A percentile compares a stretch with the other conserved stretches of the same genome.
phyloP scores from a whole-genome alignment of 2,113 vertebrate genomes.

The Periophthalmus modestus region DNA sequence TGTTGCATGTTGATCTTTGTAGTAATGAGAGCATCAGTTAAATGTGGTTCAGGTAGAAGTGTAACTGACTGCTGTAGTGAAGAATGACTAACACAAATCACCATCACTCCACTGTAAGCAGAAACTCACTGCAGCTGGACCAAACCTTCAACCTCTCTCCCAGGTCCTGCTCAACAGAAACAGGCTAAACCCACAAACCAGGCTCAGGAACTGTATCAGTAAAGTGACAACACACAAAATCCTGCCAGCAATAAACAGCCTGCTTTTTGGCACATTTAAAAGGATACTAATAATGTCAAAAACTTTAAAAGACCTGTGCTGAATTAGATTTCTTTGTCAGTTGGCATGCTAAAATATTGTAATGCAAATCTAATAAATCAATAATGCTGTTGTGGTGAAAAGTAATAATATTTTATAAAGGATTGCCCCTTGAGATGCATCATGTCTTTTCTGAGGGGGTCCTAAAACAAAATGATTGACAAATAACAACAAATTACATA shows the following conservation, averaged over 20 bases:
- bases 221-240: background rate
- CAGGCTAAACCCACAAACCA: slow-evolving; percentile 13
- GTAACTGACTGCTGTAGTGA: slow-evolving; percentile 44
- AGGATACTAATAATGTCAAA: no score
- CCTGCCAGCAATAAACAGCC: no score
- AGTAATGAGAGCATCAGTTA: slow-evolving; percentile 28
- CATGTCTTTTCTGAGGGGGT: no score
- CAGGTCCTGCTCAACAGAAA: slow-evolving; percentile 28
- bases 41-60: slow-evolving; percentile 31
- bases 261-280: no score
- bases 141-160: slow-evolving; percentile 34
- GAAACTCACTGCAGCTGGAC: slow-evolving; percentile 58
- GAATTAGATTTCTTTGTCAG: no score
- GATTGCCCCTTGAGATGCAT: no score
- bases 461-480: no score
- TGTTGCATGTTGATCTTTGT: background rate
- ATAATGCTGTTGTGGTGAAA: no score
- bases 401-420: no score
- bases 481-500: no score
- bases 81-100: slow-evolving; percentile 68
- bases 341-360: no score
- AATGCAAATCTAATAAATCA: no score
- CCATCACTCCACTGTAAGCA: slow-evolving; percentile 51
- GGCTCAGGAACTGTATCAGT: slow-evolving; percentile 1
- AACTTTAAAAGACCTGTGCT: background rate